Conservation (phyloP, 2,113 vertebrate species). For the Anarrhichthys ocellatus region DNA sequence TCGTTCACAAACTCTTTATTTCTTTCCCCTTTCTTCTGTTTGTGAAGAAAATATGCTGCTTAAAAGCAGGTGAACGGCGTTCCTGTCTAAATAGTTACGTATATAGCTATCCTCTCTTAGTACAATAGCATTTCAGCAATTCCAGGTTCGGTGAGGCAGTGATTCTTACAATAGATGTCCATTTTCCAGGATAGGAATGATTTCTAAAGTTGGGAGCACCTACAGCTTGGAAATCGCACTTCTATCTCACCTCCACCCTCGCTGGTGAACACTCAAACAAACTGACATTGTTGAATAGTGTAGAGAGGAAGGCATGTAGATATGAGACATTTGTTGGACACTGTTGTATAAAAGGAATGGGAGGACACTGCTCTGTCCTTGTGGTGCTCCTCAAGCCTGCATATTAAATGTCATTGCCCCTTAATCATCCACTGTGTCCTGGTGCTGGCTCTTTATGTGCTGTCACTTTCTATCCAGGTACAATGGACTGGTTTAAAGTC, state of each 20-base stretch:
- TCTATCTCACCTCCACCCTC: slow-evolving; percentile 51
- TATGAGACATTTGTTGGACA: slow-evolving; percentile 53
- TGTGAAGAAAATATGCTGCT: slow-evolving; percentile 12
- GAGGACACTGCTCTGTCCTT: slow-evolving; percentile 58
- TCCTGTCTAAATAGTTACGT: slow-evolving; percentile 30
- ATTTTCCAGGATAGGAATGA: slow-evolving; percentile 46
- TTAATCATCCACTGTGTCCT: slow-evolving; percentile 52
- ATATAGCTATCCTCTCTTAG: slow-evolving; percentile 25
- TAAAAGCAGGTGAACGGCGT: background rate
- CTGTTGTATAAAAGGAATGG: slow-evolving; percentile 34
- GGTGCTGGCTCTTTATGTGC: slow-evolving; percentile 42
- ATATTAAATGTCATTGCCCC: slow-evolving; percentile 47
- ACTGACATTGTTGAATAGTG: slow-evolving; percentile 33
- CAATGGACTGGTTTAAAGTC: slow-evolving; percentile 38
- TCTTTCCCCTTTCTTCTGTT: slow-evolving; percentile 4
- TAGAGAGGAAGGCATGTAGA: slow-evolving; percentile 41
- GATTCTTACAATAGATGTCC: slow-evolving; percentile 49
- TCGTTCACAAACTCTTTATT: slow-evolving; percentile 31
- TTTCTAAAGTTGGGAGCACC: slow-evolving; percentile 56
- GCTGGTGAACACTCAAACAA: slow-evolving; percentile 54
- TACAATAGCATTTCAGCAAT: slow-evolving; percentile 28
- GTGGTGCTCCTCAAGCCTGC: slow-evolving; percentile 43
- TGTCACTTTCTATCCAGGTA: slow-evolving; percentile 49
- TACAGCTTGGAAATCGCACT: slow-evolving; percentile 59
- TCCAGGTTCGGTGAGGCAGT: slow-evolving; percentile 28